Conservation (phyloP, 2,797 vertebrate genomes). For the Labroides dimidiatus region DNA sequence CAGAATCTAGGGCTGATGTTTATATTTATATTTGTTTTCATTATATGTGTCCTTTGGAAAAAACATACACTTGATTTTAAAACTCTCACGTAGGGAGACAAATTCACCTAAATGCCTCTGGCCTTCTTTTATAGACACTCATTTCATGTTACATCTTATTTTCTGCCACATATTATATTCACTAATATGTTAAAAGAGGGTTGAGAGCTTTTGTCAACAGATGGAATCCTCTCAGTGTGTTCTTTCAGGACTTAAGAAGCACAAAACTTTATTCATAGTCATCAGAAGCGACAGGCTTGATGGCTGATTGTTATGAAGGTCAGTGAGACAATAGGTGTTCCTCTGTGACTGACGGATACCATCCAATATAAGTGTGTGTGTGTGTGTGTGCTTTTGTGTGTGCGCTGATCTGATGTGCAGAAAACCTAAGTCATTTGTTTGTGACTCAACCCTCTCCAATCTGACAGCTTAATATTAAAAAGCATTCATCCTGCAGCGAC, state of each 20-base stretch:
- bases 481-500: slow-evolving; percentile 61
- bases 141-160: slow-evolving; percentile 17
- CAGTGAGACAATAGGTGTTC: slow-evolving; percentile 41
- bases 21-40: background rate
- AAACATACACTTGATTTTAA: too few species aligned
- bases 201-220: slow-evolving; percentile 25
- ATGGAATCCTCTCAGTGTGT: slow-evolving; percentile 17
- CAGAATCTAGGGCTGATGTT: background rate
- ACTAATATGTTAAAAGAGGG: slow-evolving; percentile 31
- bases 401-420: slow-evolving; percentile 15
- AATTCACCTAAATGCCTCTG: slow-evolving; percentile 3
- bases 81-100: background rate
- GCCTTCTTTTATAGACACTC: slow-evolving; percentile 27
- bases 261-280: slow-evolving; percentile 35
- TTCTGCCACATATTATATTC: slow-evolving; percentile 36
- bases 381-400: slow-evolving; percentile 12
- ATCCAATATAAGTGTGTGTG: slow-evolving; percentile 19
- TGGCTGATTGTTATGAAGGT: slow-evolving; percentile 46
- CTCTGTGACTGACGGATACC: slow-evolving; percentile 42
- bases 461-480: slow-evolving; percentile 73
- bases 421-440: slow-evolving; percentile 66
- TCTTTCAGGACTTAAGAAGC: slow-evolving; percentile 14
- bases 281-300: slow-evolving; percentile 30
- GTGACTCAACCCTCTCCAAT: slow-evolving; percentile 58
- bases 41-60: background rate